phyloP scores from a whole-genome alignment of 92 coral and sea anemone species.

The Epizoanthus rinbou region DNA sequence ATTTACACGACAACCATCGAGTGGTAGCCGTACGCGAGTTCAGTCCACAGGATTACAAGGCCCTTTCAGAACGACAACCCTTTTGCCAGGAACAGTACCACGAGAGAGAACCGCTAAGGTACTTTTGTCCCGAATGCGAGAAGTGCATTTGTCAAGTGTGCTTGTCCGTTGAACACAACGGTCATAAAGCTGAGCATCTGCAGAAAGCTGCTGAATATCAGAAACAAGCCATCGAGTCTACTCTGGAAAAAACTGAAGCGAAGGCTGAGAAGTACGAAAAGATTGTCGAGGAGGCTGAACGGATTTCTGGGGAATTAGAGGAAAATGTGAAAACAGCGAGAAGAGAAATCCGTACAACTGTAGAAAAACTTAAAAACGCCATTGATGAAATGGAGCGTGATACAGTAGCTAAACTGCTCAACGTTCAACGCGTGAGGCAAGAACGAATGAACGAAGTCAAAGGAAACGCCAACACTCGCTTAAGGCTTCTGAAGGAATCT shows the following conservation, averaged over 20 bases:
- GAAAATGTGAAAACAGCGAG: not conserved
- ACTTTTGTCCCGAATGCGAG: not conserved
- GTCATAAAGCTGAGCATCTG: not conserved
- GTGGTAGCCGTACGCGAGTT: not conserved
- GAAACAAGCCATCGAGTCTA: slow-evolving; percentile 1
- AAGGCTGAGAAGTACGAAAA: not conserved
- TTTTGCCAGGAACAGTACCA: too few species aligned
- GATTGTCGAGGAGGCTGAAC: not conserved
- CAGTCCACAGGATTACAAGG: not conserved
- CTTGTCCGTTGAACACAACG: slow-evolving; percentile 4
- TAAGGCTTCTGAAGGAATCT: not conserved
- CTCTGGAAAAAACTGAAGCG: not conserved
- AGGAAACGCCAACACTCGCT: not conserved
- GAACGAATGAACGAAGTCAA: not conserved
- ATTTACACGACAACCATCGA: not conserved
- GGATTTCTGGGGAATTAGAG: not conserved
- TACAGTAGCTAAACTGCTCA: not conserved
- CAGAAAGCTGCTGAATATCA: not conserved
- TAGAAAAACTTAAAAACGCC: not conserved
- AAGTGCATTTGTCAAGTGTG: not conserved
- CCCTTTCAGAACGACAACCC: not conserved
- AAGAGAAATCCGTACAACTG: not conserved
- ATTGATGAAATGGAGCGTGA: slow-evolving; percentile 20
- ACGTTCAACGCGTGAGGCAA: not conserved
- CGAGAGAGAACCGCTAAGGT: not conserved